These are phyloP conservation scores for Entosphenus tridentatus DNA, from an alignment of 2,113 vertebrate genomes.

Conservation along the genomic window DNA sequence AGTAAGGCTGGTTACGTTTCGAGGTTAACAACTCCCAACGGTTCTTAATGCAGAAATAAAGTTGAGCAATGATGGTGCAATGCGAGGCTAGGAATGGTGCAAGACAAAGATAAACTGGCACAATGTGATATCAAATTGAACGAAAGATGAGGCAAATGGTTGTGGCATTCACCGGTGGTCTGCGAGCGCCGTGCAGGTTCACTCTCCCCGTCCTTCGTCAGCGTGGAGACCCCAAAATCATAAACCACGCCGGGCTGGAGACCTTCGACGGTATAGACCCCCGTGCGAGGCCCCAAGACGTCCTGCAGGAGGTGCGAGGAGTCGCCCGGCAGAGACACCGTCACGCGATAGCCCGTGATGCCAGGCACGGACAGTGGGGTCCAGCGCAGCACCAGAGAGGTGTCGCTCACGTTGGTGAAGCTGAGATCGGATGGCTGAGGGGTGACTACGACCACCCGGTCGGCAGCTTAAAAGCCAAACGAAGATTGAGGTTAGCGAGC, in stretches of 20 bases:
- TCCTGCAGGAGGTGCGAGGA: conserved; percentile 81
- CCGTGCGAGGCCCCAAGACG: conserved; percentile 47
- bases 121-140: too few relatives aligned
- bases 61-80: too few relatives aligned
- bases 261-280: conserved; percentile 68
- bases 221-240: conserved; percentile 74
- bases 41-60: too few relatives aligned
- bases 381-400: conserved; percentile 76
- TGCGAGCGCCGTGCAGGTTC: conserved; percentile 65
- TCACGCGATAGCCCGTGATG: conserved; percentile 82
- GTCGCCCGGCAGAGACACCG: conserved; percentile 69
- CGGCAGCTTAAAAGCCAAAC: too few relatives aligned
- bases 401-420: conserved; percentile 76
- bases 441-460: conserved; percentile 26
- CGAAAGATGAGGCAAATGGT: too few relatives aligned
- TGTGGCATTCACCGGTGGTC: conserved; percentile 55
- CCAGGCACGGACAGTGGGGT: conserved; percentile 57
- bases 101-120: too few relatives aligned
- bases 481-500: too few relatives aligned
- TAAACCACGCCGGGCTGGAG: conserved; percentile 93
- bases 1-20: too few relatives aligned
- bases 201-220: conserved; percentile 76
- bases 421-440: conserved; percentile 74
- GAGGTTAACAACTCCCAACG: too few relatives aligned
- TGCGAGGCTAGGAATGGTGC: too few relatives aligned